phyloP scores from a whole-genome alignment of 2,113 vertebrate genomes.

The Myxocyprinus asiaticus region DNA sequence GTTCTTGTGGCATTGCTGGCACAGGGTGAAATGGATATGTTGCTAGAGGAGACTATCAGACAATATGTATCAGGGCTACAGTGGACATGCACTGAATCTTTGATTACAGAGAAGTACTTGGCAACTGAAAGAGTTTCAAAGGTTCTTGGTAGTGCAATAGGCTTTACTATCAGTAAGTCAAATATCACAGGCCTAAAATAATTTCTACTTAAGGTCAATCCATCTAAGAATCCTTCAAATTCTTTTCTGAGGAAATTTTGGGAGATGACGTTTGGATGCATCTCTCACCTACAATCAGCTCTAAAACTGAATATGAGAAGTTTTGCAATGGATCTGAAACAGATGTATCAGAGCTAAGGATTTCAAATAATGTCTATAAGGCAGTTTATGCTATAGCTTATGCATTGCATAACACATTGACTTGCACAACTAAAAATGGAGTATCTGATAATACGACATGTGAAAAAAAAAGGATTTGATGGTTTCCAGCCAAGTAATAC shows the following conservation, averaged over 20 bases:
- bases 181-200: constrained; percentile 68
- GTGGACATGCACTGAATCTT: constrained; percentile 78
- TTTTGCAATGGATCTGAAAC: constrained; percentile 71
- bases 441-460: constrained; percentile 49
- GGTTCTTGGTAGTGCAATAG: constrained; percentile 70
- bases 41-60: constrained; percentile 69
- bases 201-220: constrained; percentile 70
- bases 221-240: constrained; percentile 62
- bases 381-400: constrained; percentile 74
- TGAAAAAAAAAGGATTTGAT: constrained; percentile 46
- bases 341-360: constrained; percentile 73
- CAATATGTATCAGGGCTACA: constrained; percentile 75
- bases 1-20: constrained; percentile 1
- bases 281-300: constrained; percentile 27
- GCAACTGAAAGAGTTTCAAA: constrained; percentile 55
- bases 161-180: constrained; percentile 70
- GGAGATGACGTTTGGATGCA: constrained; percentile 72
- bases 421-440: constrained; percentile 52
- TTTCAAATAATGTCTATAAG: constrained; percentile 78
- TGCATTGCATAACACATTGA: constrained; percentile 64
- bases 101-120: constrained; percentile 71
- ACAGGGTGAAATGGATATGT: constrained; percentile 68
- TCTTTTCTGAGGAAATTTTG: constrained; percentile 72
- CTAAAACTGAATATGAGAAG: constrained; percentile 9
- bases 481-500: constrained; percentile 60